phyloP scores from a whole-genome alignment of 2,797 vertebrate species.

The Pygocentrus nattereri region DNA sequence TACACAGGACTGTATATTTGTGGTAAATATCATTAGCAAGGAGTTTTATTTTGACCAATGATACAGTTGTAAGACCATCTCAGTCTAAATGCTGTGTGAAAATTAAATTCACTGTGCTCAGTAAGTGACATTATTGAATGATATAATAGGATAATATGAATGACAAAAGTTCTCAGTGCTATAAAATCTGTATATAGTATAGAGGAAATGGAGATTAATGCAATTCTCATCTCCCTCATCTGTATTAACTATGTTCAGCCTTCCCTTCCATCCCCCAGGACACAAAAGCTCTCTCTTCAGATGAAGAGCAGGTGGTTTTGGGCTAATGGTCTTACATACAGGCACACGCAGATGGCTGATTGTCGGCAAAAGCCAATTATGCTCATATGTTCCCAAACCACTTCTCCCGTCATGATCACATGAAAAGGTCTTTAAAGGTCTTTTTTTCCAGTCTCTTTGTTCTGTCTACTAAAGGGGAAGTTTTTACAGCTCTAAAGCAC shows the following conservation, averaged over 20 bases:
- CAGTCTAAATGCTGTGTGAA: not conserved
- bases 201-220: not conserved
- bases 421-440: not conserved
- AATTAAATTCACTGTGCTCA: not conserved
- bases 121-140: too few species aligned
- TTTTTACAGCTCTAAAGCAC: not conserved
- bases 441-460: not conserved
- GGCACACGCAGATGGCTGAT: not conserved
- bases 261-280: not conserved
- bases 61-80: too few species aligned
- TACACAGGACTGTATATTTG: too few species aligned
- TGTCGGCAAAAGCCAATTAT: not conserved
- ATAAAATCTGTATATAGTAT: too few species aligned
- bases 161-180: too few species aligned
- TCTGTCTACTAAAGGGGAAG: not conserved
- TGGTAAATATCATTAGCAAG: too few species aligned
- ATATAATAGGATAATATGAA: too few species aligned
- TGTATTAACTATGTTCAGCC: too few species aligned
- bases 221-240: not conserved
- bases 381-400: not conserved
- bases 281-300: not conserved
- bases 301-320: not conserved
- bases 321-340: not conserved
- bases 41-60: too few species aligned
- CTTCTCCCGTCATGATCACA: not conserved